A percentile compares a stretch with the other conserved stretches of the same genome.
Conservation (phyloP, 2,888 invertebrate species). For the Xanthorhoe designata region DNA sequence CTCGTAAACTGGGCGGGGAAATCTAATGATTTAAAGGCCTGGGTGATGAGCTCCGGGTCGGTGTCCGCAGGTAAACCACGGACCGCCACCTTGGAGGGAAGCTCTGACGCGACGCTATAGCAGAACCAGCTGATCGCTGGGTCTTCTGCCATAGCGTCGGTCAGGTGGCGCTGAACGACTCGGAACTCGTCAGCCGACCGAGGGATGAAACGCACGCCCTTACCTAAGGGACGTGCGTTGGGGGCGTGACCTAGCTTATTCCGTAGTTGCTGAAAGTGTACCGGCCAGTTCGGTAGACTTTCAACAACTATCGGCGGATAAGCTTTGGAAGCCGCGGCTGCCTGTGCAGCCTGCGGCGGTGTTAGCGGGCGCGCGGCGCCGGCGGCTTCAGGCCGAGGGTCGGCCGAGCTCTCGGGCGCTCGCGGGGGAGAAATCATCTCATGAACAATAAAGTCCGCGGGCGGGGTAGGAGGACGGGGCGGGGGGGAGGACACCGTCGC, state of each 20-base stretch:
- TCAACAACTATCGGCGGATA: slow-evolving; percentile 38
- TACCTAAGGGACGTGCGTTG: slow-evolving; percentile 20
- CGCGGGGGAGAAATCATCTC: too few species aligned
- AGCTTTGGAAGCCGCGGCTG: background rate
- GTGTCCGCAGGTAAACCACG: slow-evolving; percentile 4
- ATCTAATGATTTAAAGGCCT: slow-evolving; percentile 10
- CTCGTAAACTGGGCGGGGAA: slow-evolving; percentile 6
- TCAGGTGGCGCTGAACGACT: slow-evolving; percentile 35
- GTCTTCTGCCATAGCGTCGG: slow-evolving; percentile 9
- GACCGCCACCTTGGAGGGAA: slow-evolving; percentile 2
- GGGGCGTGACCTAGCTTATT: slow-evolving; percentile 10
- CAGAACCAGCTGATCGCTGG: slow-evolving; percentile 36
- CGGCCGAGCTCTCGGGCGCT: background rate
- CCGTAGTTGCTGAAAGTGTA: slow-evolving; percentile 3
- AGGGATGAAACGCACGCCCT: slow-evolving; percentile 24
- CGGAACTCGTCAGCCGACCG: slow-evolving; percentile 34
- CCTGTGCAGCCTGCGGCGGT: too few species aligned
- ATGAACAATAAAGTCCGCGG: too few species aligned
- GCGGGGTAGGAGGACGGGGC: background rate
- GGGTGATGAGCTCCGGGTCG: background rate
- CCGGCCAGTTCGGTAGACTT: slow-evolving; percentile 8
- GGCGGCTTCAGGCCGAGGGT: background rate
- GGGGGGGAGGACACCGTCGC: background rate
- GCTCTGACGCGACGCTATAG: slow-evolving; percentile 28
- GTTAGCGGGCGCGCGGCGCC: background rate